Base-by-base conservation (phyloP, 2,888 invertebrate genomes). In the Nysson spinosus region DNA sequence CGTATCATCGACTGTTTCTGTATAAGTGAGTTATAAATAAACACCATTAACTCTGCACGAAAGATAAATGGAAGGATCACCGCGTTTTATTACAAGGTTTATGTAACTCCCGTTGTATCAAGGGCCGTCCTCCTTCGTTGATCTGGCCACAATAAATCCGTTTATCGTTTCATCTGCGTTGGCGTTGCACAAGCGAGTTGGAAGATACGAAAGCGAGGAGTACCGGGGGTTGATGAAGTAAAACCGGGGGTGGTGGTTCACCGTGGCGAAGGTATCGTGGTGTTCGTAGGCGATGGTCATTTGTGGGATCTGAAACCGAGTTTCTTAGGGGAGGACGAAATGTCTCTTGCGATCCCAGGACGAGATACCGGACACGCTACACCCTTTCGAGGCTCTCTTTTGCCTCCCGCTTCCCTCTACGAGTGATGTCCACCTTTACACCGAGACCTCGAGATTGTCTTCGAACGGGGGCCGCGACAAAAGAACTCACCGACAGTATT, bases 361-460 rank as follows among this genome's bases (percentile, higher is more conserved):
- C 68, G 68, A 84, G 87, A 87, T 87, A 87, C 84, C 83, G 84
- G 84, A 85, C 87, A 87, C 87, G 87, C 87, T 79, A 85, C 72
- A 71, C 74, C 78, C 72, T 63, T 54, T 60, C 60, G 60, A 64
- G 67, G 42, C 56, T 57, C 68, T 64, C 62, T 61, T 26, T 22
- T 34, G 22, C 49, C 40, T 12, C 32, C 35, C 40, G 12, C 34
- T 51, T 49, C 49, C 50, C 26, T 40, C 62, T 44, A 26, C 68
- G 58, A 73, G 77, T 80, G 82, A 82, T 83, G 83, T 79, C 78
- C 80, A 73, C 74, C 69, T 52, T 79, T 78, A 77, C 82, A 79
- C 76, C 76, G 74, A 78, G 77, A 77, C 78, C 75, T 67, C 75
- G 73, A 76, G 80, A 81, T 83, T 83, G 75, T 83, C 78, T 79